Percentiles rank a stretch among this genome's conserved stretches.
phyloP scores from a whole-genome alignment of 2,113 vertebrate species.

The zebrafish (Danio rerio) region DNA sequence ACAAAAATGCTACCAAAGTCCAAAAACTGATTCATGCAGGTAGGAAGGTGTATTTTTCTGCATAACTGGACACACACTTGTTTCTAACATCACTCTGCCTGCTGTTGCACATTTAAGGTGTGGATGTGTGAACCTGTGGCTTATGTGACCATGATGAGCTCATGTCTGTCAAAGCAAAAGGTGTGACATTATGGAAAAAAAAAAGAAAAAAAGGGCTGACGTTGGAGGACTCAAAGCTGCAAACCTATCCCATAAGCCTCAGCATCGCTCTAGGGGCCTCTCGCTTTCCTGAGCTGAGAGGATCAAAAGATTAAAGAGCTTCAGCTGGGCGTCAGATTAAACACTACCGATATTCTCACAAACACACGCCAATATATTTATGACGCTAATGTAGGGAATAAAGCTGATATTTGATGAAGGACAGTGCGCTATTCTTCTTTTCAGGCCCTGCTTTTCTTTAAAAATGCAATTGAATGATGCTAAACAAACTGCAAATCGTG shows the following conservation, averaged over 20 bases:
- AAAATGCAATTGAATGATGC: not conserved
- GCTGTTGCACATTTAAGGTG: not conserved
- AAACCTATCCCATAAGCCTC: slow-evolving; percentile 48
- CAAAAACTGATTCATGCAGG: not conserved
- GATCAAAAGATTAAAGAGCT: slow-evolving; percentile 75
- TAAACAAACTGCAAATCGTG: not conserved
- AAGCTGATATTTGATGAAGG: not conserved
- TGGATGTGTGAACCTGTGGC: slow-evolving; percentile 16
- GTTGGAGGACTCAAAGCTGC: slow-evolving; percentile 43
- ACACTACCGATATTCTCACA: slow-evolving; percentile 66
- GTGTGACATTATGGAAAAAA: slow-evolving; percentile 15
- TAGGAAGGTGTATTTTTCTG: not conserved
- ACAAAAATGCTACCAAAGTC: slow-evolving; percentile 44
- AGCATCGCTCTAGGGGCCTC: slow-evolving; percentile 56
- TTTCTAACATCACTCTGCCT: not conserved
- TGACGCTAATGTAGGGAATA: slow-evolving; percentile 8
- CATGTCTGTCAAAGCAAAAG: slow-evolving; percentile 1
- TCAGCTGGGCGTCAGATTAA: slow-evolving; percentile 66
- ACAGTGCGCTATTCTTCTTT: not conserved
- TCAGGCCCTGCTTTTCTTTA: not conserved
- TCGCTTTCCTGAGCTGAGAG: slow-evolving; percentile 63
- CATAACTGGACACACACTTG: not conserved
- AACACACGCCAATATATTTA: slow-evolving; percentile 36
- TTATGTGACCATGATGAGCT: not conserved
- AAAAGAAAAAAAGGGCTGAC: slow-evolving; percentile 37